phyloP scores from a whole-genome alignment of 2,888 invertebrate genomes.

The Andrena chrysosceles region DNA sequence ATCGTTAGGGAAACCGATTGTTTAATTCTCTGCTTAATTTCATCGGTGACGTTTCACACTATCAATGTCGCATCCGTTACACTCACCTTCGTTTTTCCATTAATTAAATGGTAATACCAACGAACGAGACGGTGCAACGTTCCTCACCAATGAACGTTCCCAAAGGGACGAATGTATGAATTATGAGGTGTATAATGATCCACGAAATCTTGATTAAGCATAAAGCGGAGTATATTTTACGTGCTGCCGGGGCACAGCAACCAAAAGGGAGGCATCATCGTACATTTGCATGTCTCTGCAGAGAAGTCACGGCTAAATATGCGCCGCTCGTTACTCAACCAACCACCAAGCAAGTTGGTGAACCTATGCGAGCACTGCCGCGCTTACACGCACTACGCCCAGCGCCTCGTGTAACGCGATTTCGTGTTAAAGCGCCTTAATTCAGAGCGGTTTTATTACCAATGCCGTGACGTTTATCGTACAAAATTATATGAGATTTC shows the following conservation, averaged over 20 bases:
- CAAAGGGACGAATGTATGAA: conserved; percentile 5
- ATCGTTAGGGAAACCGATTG: too few relatives aligned
- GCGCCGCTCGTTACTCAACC: conserved; percentile 75
- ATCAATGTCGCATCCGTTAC: too few relatives aligned
- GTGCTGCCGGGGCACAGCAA: conserved; percentile 53
- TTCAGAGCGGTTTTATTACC: conserved; percentile 64
- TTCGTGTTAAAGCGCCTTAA: conserved; percentile 66
- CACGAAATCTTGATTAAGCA: conserved; percentile 69
- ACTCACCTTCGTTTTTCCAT: too few relatives aligned
- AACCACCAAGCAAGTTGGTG: conserved; percentile 68
- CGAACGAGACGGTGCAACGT: background rate
- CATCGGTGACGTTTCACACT: too few relatives aligned
- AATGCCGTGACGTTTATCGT: conserved; percentile 59
- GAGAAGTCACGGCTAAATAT: conserved; percentile 73
- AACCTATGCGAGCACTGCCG: conserved; percentile 57
- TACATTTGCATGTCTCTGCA: conserved; percentile 72
- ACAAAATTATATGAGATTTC: conserved; percentile 53
- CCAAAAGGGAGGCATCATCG: conserved; percentile 65
- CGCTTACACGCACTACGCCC: conserved; percentile 61
- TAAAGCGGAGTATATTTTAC: conserved; percentile 67
- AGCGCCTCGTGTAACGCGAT: conserved; percentile 46
- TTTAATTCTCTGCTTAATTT: too few relatives aligned
- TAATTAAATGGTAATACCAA: conserved; percentile 8
- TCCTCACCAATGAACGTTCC: background rate
- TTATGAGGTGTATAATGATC: conserved; percentile 56